These are phyloP conservation scores for Micromussa lordhowensis DNA, from an alignment of 92 coral and sea anemone genomes.

Conservation along the genomic window DNA sequence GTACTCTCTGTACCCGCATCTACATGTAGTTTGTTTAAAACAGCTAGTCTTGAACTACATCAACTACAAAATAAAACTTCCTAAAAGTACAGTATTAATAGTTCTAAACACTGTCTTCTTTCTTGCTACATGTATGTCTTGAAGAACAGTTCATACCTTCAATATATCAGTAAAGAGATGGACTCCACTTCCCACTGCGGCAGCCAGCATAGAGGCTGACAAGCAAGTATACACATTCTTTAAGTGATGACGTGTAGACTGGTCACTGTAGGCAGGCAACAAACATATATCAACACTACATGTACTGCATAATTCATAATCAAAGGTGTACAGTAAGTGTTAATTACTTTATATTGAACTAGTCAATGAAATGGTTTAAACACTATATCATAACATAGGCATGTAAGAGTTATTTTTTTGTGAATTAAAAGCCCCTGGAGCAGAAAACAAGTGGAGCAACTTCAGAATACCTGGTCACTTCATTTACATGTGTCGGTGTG, in stretches of 20 bases:
- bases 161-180: slow-evolving; percentile 88
- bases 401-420: too few relatives aligned
- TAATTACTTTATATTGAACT: too few relatives aligned
- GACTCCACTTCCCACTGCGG: slow-evolving; percentile 88
- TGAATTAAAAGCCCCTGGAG: too few relatives aligned
- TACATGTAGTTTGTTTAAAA: not conserved
- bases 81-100: not conserved
- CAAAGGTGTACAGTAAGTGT: too few relatives aligned
- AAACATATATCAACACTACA: not conserved
- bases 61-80: not conserved
- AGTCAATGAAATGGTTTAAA: too few relatives aligned
- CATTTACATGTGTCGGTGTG: too few relatives aligned
- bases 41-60: not conserved
- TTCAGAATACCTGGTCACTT: too few relatives aligned
- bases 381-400: too few relatives aligned
- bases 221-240: slow-evolving; percentile 91
- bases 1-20: too few relatives aligned
- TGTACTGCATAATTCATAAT: not conserved
- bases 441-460: too few relatives aligned
- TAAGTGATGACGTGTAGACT: slow-evolving; percentile 83
- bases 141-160: slow-evolving; percentile 68
- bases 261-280: slow-evolving; percentile 58
- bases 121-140: not conserved
- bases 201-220: slow-evolving; percentile 81
- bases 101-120: too few relatives aligned